Base-by-base conservation (phyloP, 2,113 vertebrate genomes). In the Dasyprocta punctata region DNA sequence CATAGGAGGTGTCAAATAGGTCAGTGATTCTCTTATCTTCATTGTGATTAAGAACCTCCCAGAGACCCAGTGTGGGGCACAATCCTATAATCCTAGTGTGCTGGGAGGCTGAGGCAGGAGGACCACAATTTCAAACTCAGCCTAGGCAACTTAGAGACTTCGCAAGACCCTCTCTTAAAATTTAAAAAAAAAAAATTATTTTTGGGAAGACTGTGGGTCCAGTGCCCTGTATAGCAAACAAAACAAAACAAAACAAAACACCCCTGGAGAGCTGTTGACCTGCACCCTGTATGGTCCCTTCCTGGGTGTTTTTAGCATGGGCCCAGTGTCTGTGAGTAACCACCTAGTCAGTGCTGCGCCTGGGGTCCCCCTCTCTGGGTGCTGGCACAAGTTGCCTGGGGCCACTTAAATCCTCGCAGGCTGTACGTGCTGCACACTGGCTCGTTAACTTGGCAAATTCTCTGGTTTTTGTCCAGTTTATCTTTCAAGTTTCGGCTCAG, bases 351-450 rank as follows among this genome's bases (percentile, higher is more conserved):
- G 54, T 16, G 30, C 26, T 14, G n/a, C 0, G 4, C 38, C 61
- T 13, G 28, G 28, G 0, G 0, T 38, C 5, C 6, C n/a, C 24
- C 7, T 9, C 65, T 20, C 26, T 0, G 0, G 52, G 41, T 12
- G 26, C 13, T 6, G 65, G 65, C 19, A 3, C 36, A 16, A 2
- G 49, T 17, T 65, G 77, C 16, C 60, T 0, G 8, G 71, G 73
- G 52, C 22, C 38, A 56, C 63, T 78, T 0, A 9, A 12, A 33
- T 69, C 26, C n/a, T 82, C 65, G 14, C 7, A 30, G 17, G 49
- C 36, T 67, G 36, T 26, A 24, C 75, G 92, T 9, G 4, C 7
- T 3, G 38, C 49, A 22, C 24, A 5, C 49, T 81, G 30, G 82
- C 38, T 52, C 36, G 26, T 41, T 41, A 44, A 38, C 28, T 71